phyloP scores from a whole-genome alignment of 1,140 invertebrate species.

The Hirudo medicinalis region DNA sequence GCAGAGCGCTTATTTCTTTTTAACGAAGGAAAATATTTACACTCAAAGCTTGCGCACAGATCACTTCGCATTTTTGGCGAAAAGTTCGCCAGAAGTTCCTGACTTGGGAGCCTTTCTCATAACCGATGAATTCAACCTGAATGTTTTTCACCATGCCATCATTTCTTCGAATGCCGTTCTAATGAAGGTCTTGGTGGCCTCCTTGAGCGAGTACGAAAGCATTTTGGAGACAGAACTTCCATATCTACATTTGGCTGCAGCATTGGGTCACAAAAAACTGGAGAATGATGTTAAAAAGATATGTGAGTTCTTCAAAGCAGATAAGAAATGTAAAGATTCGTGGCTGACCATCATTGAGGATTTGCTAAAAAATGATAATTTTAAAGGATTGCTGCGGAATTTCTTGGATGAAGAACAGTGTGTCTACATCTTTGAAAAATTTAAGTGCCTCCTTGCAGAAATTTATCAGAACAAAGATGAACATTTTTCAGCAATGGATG shows the following conservation, averaged over 20 bases:
- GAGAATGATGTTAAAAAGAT: neutral
- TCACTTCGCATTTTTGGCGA: too few species aligned
- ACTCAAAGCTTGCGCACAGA: too few species aligned
- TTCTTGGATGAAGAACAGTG: neutral
- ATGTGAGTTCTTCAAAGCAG: neutral
- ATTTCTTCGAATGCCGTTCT: neutral
- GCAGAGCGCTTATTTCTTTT: too few species aligned
- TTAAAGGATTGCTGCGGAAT: neutral
- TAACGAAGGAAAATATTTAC: too few species aligned
- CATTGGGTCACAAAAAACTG: neutral
- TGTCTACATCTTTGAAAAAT: neutral
- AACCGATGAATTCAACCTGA: neutral
- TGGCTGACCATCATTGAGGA: neutral
- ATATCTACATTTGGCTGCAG: neutral
- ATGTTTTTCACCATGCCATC: constrained; percentile 7
- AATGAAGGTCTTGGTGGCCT: neutral
- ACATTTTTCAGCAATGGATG: constrained; percentile 5
- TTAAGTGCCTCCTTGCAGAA: neutral
- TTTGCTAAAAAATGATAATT: neutral
- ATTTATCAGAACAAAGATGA: neutral
- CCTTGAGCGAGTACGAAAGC: neutral
- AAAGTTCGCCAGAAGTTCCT: too few species aligned
- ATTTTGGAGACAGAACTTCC: neutral
- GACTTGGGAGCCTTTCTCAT: too few species aligned
- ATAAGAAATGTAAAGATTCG: neutral